Percentiles rank a stretch among this genome's conserved stretches.
Evolutionary conservation across 2,888 invertebrate species (phyloP).

Genomic region (Hanleya hanleyi): DNA sequence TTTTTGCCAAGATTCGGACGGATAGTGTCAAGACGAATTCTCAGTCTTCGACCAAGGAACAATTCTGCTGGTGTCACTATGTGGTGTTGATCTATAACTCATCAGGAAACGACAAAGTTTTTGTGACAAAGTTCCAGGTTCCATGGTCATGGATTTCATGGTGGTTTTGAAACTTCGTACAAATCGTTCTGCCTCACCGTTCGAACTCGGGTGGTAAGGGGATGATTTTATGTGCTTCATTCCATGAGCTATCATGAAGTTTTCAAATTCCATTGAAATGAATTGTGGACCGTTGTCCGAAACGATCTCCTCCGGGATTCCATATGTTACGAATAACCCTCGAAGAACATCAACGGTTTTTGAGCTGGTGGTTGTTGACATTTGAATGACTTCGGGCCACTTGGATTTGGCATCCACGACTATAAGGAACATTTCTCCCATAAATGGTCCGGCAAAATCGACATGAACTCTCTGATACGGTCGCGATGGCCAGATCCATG

Average conservation of each 20-base stretch:
- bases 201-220: constrained; percentile 53
- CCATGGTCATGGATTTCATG: neutral
- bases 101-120: neutral
- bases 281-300: constrained; percentile 60
- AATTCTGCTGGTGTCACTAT: constrained; percentile 28
- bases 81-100: neutral
- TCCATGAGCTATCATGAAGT: constrained; percentile 42
- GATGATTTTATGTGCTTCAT: constrained; percentile 40
- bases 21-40: constrained; percentile 17
- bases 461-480: constrained; percentile 69
- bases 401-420: constrained; percentile 71
- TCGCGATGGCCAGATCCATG: constrained; percentile 45
- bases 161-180: constrained; percentile 44
- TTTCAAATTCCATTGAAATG: constrained; percentile 43
- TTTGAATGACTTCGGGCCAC: constrained; percentile 66
- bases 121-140: neutral
- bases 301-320: constrained; percentile 51
- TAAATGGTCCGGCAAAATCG: constrained; percentile 71
- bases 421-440: constrained; percentile 54
- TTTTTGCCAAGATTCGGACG: too few relatives aligned
- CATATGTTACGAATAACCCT: constrained; percentile 40
- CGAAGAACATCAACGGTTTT: constrained; percentile 32
- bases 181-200: constrained; percentile 54
- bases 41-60: constrained; percentile 29
- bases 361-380: constrained; percentile 16